These are phyloP conservation scores for Peromyscus nudipes DNA, from an alignment of 2,797 vertebrate genomes.

Conservation along the genomic window DNA sequence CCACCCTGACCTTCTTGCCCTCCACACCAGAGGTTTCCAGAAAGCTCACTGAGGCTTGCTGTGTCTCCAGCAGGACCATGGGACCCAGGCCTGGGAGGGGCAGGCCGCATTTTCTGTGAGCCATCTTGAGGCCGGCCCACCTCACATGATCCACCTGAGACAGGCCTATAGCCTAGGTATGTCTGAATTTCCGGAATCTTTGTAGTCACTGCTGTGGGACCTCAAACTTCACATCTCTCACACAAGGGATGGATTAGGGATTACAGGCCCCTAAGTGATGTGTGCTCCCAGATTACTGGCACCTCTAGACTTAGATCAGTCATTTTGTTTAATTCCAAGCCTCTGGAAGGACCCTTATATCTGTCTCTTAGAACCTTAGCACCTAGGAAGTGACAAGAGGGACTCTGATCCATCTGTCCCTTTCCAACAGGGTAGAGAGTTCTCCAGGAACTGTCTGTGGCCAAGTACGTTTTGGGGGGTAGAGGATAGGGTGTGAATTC, in stretches of 20 bases:
- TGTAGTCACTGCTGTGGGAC: not conserved
- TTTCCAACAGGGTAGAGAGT: not conserved
- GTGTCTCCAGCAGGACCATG: not conserved
- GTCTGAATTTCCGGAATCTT: not conserved
- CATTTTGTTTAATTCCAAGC: not conserved
- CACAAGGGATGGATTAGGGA: not conserved
- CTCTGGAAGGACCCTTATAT: not conserved
- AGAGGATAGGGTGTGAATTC: rapidly evolving
- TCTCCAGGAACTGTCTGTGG: not conserved
- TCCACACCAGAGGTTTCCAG: not conserved
- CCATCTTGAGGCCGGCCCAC: not conserved
- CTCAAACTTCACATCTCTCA: not conserved
- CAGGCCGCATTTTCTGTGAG: not conserved
- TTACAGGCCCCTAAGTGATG: not conserved
- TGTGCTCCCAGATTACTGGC: not conserved
- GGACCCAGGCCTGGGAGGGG: not conserved
- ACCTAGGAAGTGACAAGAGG: not conserved
- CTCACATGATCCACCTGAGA: not conserved
- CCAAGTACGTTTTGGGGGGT: too few species aligned
- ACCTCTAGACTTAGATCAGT: not conserved
- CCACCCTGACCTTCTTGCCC: rapidly evolving
- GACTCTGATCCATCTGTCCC: too few species aligned
- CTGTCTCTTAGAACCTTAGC: not conserved
- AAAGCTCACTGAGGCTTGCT: not conserved
- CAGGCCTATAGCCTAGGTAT: not conserved